A percentile compares a stretch with the other conserved stretches of the same genome.
These are phyloP conservation scores for Caenorhabditis zanzibari DNA, from an alignment of 2,888 invertebrate species.

Conservation along the genomic window DNA sequence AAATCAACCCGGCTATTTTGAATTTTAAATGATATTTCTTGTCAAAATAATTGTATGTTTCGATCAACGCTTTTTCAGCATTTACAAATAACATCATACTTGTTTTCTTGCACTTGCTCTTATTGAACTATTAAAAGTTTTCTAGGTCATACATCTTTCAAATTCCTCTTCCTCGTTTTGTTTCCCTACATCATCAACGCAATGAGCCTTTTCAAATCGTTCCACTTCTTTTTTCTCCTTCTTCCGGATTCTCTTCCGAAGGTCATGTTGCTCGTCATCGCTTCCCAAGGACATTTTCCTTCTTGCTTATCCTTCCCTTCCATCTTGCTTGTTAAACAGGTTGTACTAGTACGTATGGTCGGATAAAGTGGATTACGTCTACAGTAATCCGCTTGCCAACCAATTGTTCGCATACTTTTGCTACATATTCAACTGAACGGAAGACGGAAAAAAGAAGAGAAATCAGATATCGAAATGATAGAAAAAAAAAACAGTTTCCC, in stretches of 20 bases:
- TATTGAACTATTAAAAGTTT: not conserved
- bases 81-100: constrained; percentile 3
- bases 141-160: not conserved
- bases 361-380: constrained; percentile 60
- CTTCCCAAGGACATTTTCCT: constrained; percentile 41
- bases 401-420: constrained; percentile 29
- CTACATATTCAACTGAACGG: constrained; percentile 38
- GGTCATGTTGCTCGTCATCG: constrained; percentile 33
- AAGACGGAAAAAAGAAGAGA: constrained; percentile 27
- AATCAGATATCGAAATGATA: not conserved
- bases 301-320: constrained; percentile 1
- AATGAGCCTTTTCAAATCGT: constrained; percentile 29
- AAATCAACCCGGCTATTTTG: not conserved
- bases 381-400: constrained; percentile 56
- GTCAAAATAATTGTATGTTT: not conserved
- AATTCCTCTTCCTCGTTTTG: not conserved
- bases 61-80: not conserved
- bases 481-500: constrained; percentile 31
- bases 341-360: constrained; percentile 50
- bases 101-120: constrained; percentile 3
- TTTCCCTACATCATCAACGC: not conserved
- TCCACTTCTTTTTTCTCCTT: constrained; percentile 49
- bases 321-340: constrained; percentile 43
- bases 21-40: not conserved
- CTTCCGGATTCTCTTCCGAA: constrained; percentile 32